A percentile compares a stretch with the other conserved stretches of the same genome.
Conservation (phyloP, 2,797 vertebrate genomes). For the Euthynnus affinis region DNA sequence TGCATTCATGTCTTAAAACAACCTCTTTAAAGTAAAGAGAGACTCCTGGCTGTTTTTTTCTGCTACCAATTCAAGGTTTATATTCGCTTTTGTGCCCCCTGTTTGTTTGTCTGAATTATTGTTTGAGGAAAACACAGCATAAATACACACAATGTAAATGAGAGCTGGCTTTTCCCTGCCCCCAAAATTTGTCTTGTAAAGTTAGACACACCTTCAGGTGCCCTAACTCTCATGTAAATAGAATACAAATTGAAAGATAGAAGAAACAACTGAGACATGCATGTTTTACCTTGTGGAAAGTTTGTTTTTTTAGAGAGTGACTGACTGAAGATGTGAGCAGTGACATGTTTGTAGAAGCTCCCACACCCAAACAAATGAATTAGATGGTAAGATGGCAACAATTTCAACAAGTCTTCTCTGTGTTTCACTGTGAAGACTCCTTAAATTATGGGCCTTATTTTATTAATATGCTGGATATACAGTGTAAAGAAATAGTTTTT, state of each 20-base stretch:
- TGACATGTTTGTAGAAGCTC: constrained; percentile 24
- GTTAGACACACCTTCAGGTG: constrained; percentile 25
- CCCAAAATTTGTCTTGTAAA: constrained; percentile 67
- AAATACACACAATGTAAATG: constrained; percentile 33
- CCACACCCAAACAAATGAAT: constrained; percentile 50
- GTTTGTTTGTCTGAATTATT: not conserved
- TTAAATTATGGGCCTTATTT: not conserved
- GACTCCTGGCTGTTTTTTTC: not conserved
- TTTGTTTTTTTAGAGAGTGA: constrained; percentile 43
- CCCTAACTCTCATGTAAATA: constrained; percentile 57
- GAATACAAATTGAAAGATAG: constrained; percentile 35
- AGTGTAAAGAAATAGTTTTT: not conserved
- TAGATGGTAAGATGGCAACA: not conserved
- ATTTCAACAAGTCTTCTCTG: not conserved
- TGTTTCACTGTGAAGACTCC: not conserved
- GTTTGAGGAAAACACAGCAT: not conserved
- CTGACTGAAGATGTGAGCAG: not conserved
- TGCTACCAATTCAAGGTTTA: not conserved
- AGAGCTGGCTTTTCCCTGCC: not conserved
- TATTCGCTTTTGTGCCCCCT: not conserved
- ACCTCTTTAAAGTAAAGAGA: not conserved
- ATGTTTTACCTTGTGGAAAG: constrained; percentile 22
- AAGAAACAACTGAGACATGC: constrained; percentile 24
- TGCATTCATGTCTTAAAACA: not conserved
- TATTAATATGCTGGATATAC: not conserved